These are phyloP conservation scores for Cynaeus angustus DNA, from an alignment of 2,888 invertebrate genomes.

Conservation along the genomic window DNA sequence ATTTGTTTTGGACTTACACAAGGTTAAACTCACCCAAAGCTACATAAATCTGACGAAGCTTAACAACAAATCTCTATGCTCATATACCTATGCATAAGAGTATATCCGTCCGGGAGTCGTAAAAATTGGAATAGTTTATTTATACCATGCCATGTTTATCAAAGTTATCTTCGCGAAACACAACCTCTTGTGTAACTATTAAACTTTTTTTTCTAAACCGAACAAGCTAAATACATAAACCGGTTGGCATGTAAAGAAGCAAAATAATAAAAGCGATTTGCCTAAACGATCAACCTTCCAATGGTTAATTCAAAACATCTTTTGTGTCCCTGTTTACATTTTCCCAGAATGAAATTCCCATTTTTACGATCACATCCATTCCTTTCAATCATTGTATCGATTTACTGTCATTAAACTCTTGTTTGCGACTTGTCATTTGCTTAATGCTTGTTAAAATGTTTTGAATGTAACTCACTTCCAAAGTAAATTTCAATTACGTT, in stretches of 20 bases:
- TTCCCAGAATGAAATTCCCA: slow-evolving; percentile 6
- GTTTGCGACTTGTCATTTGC: slow-evolving; percentile 25
- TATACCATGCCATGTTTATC: background rate
- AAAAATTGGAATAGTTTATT: slow-evolving; percentile 10
- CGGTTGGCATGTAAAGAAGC: too few species aligned
- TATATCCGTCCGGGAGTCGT: slow-evolving; percentile 4
- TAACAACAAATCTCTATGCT: slow-evolving; percentile 48
- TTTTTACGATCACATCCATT: slow-evolving; percentile 24
- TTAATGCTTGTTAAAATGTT: slow-evolving; percentile 33
- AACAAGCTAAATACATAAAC: too few species aligned
- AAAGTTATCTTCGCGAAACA: background rate
- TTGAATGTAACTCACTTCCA: slow-evolving; percentile 17
- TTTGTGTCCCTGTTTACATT: slow-evolving; percentile 12
- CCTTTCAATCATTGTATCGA: slow-evolving; percentile 28
- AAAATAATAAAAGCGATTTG: too few species aligned
- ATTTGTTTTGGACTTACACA: slow-evolving; percentile 53
- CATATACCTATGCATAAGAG: slow-evolving; percentile 36
- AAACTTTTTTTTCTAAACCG: too few species aligned
- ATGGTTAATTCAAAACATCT: too few species aligned
- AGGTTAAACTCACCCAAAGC: slow-evolving; percentile 54
- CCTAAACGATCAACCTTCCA: too few species aligned
- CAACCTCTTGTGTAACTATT: too few species aligned
- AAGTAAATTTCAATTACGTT: background rate
- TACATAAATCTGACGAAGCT: slow-evolving; percentile 52
- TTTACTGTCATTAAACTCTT: slow-evolving; percentile 26